Percentiles rank a stretch among this genome's conserved stretches.
These are phyloP conservation scores for Trididemnum miniatum DNA, from an alignment of 23 tunicate genomes.

Conservation along the genomic window DNA sequence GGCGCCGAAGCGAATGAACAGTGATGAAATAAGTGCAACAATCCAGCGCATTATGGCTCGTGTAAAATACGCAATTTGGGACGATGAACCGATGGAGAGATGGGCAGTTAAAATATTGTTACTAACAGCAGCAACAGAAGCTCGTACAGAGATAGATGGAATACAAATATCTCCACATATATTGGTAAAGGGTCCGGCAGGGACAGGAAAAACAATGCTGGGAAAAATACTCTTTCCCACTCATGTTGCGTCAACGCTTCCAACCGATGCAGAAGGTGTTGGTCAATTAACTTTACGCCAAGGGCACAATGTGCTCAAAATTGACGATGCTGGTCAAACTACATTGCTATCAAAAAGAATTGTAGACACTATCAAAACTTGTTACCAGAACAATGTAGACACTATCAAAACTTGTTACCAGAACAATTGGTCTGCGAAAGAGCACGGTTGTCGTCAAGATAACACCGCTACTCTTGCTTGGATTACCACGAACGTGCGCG, in stretches of 20 bases:
- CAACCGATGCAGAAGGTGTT: slow-evolving; percentile 13
- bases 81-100: not conserved
- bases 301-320: slow-evolving; percentile 9
- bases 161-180: slow-evolving; percentile 13
- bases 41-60: not conserved
- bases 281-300: slow-evolving; percentile 13
- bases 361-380: too few species aligned
- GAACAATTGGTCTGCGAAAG: not conserved
- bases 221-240: slow-evolving; percentile 19
- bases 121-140: not conserved
- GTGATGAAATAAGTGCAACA: not conserved
- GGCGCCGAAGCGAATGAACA: not conserved
- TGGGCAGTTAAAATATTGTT: not conserved
- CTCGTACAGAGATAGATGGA: not conserved
- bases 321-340: slow-evolving; percentile 19
- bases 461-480: not conserved
- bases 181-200: slow-evolving; percentile 8
- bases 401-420: not conserved
- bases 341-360: not conserved
- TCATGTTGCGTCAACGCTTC: not conserved
- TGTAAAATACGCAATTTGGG: not conserved
- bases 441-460: not conserved
- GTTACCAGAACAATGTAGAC: too few species aligned
- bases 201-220: slow-evolving; percentile 15
- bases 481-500: not conserved